These are phyloP conservation scores for Corythornis cristatus DNA, from an alignment of 2,113 vertebrate species.

Conservation along the genomic window DNA sequence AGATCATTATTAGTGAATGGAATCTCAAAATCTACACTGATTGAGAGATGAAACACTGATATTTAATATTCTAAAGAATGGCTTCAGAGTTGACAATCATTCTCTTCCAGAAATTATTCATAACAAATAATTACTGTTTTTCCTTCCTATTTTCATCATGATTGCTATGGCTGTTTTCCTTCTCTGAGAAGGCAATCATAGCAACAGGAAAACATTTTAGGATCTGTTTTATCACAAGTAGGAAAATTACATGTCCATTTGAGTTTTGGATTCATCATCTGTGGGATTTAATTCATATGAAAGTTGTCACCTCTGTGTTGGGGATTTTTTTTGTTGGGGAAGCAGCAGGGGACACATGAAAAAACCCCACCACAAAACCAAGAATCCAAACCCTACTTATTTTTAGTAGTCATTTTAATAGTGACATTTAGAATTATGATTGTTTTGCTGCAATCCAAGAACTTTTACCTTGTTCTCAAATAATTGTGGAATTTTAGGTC, in stretches of 20 bases:
- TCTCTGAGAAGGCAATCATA: constrained; percentile 7
- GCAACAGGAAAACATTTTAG: constrained; percentile 23
- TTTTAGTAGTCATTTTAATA: neutral
- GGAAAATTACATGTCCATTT: neutral
- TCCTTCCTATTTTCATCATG: neutral
- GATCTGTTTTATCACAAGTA: neutral
- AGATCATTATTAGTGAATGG: neutral
- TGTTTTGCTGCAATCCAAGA: neutral
- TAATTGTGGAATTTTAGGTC: neutral
- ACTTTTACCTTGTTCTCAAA: neutral
- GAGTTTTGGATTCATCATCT: neutral
- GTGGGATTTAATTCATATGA: neutral
- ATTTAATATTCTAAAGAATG: neutral
- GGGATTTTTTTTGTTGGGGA: too few species aligned
- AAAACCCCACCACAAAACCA: neutral
- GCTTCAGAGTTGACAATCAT: neutral
- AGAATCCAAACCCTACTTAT: neutral
- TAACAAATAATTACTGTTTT: constrained; percentile 26
- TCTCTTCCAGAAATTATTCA: neutral
- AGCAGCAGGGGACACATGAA: neutral
- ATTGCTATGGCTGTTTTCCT: neutral
- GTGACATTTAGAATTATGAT: neutral
- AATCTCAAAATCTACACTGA: neutral
- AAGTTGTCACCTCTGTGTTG: neutral
- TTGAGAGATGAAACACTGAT: neutral